These are phyloP conservation scores for Zaprionus lachaisei DNA, from an alignment of 1,140 invertebrate genomes.

Conservation along the genomic window DNA sequence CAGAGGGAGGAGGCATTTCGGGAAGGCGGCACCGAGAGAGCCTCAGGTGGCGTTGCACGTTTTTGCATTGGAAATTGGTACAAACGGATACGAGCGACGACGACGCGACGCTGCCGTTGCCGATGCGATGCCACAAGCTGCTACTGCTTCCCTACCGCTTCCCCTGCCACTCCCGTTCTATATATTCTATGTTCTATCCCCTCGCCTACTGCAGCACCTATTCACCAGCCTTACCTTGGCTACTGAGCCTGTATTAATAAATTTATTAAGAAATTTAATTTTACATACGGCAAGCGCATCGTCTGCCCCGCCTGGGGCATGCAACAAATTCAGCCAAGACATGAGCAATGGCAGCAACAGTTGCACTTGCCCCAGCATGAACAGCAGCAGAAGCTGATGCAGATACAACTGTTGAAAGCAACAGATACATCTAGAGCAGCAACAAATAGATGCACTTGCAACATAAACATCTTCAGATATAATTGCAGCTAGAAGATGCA, in stretches of 20 bases:
- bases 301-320: not conserved
- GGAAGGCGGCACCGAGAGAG: conserved; percentile 29
- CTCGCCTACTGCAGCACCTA: no score
- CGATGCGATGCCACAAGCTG: not conserved
- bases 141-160: not conserved
- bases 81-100: conserved; percentile 67
- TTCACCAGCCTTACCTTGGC: not conserved
- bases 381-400: conserved; percentile 1
- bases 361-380: conserved; percentile 2
- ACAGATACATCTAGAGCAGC: not conserved
- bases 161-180: no score
- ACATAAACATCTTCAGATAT: conserved; percentile 5
- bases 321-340: conserved; percentile 24
- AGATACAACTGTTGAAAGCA: not conserved
- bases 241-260: conserved; percentile 5
- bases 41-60: conserved; percentile 37
- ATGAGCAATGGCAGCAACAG: conserved; percentile 25
- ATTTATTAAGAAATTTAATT: conserved; percentile 52
- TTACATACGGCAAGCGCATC: conserved; percentile 17
- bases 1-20: conserved; percentile 8
- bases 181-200: no score
- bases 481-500: not conserved
- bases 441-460: not conserved
- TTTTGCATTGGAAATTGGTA: conserved; percentile 66
- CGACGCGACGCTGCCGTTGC: not conserved